Evolutionary conservation across 2,113 vertebrate genomes (phyloP).

Genomic region (Mustela nigripes): DNA sequence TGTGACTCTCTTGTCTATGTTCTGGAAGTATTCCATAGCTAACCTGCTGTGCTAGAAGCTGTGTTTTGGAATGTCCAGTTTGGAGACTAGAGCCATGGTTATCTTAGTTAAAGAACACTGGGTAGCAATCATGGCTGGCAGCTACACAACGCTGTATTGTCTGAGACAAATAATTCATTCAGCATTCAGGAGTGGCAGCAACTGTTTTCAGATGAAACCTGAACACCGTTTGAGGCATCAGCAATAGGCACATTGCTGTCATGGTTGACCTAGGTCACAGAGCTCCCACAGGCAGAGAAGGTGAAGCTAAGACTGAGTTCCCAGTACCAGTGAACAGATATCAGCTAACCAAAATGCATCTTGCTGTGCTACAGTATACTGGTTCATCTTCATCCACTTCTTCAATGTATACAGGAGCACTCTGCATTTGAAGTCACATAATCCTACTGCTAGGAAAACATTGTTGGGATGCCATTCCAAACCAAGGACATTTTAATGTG

Average conservation of each 20-base stretch:
- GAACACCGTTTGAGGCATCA: constrained; percentile 93
- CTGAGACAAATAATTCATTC: constrained; percentile 93
- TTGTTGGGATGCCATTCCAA: not conserved
- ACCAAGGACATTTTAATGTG: not conserved
- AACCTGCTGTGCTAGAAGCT: constrained; percentile 95
- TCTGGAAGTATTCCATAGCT: constrained; percentile 95
- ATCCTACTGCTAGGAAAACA: not conserved
- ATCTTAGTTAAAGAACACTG: constrained; percentile 95
- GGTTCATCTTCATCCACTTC: constrained; percentile 96
- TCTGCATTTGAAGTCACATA: constrained; percentile 23
- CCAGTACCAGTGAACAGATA: constrained; percentile 94
- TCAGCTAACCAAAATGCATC: constrained; percentile 92
- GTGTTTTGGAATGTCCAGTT: constrained; percentile 95
- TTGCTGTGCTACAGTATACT: constrained; percentile 86
- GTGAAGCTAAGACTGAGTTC: constrained; percentile 95
- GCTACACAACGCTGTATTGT: constrained; percentile 94
- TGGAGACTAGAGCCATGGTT: constrained; percentile 92
- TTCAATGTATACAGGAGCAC: constrained; percentile 95
- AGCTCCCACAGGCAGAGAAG: constrained; percentile 94
- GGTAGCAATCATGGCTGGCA: constrained; percentile 95
- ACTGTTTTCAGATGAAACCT: constrained; percentile 94
- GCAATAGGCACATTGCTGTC: constrained; percentile 94
- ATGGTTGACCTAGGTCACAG: constrained; percentile 94
- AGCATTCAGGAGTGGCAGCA: constrained; percentile 94
- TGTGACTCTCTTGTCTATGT: constrained; percentile 95